Evolutionary conservation across 2,797 vertebrate genomes (phyloP).

Genomic region (Hydrolagus colliei): DNA sequence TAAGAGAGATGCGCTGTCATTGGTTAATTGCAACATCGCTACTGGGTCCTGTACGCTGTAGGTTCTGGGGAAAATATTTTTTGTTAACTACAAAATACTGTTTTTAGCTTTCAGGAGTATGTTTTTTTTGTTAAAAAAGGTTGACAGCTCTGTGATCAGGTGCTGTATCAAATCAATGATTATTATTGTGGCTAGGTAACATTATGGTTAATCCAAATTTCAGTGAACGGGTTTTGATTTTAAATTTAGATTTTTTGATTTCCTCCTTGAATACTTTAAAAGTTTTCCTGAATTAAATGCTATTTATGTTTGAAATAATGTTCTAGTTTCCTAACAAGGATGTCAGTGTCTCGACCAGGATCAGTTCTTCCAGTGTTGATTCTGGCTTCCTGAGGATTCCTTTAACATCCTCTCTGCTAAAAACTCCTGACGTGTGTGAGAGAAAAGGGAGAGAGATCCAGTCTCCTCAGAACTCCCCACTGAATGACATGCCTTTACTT

Average conservation of each 20-base stretch:
- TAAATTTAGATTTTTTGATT: background rate
- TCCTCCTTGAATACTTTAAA: background rate
- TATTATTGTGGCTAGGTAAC: no score
- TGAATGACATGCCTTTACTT: conserved; percentile 50
- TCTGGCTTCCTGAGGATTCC: conserved; percentile 48
- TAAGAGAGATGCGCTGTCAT: no score
- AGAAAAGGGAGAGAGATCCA: conserved; percentile 58
- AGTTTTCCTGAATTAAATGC: background rate
- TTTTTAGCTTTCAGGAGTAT: no score
- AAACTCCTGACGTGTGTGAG: conserved; percentile 63
- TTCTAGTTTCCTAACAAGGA: conserved; percentile 35
- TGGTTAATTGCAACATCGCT: no score
- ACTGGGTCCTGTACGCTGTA: no score
- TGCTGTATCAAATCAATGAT: no score
- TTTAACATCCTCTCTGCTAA: conserved; percentile 48
- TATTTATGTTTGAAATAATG: background rate
- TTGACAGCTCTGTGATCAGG: no score
- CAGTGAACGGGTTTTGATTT: no score
- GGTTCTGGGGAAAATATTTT: no score
- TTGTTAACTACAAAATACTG: no score
- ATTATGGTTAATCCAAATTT: no score
- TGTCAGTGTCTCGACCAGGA: conserved; percentile 52
- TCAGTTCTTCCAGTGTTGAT: conserved; percentile 55
- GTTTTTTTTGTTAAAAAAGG: no score
- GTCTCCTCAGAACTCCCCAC: conserved; percentile 57